These are phyloP conservation scores for Turritopsis dohrnii DNA, from an alignment of 30 jellyfish, hydroid and myxozoan genomes.

Conservation along the genomic window DNA sequence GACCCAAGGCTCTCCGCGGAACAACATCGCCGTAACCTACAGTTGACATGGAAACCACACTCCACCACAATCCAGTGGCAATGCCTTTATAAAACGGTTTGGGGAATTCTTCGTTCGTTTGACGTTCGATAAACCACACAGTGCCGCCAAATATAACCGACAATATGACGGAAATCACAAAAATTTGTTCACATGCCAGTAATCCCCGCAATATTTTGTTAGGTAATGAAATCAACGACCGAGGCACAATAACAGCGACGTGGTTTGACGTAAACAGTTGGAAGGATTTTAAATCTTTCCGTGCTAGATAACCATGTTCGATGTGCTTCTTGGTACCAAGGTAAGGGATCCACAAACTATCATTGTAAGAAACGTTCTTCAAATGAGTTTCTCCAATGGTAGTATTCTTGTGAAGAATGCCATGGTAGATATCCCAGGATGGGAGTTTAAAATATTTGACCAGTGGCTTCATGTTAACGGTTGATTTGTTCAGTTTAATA, in stretches of 20 bases:
- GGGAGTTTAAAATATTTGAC: background rate
- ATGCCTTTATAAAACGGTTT: background rate
- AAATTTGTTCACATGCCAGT: slow-evolving; percentile 16
- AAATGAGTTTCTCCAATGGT: slow-evolving; percentile 5
- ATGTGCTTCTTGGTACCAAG: background rate
- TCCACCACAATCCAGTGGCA: slow-evolving; percentile 13
- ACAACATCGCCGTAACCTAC: slow-evolving; percentile 20
- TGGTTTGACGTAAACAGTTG: slow-evolving; percentile 16
- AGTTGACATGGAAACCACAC: slow-evolving; percentile 27
- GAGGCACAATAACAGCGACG: slow-evolving; percentile 19
- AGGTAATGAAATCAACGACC: slow-evolving; percentile 14
- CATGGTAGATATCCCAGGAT: background rate
- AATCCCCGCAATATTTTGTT: slow-evolving; percentile 23
- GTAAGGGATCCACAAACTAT: slow-evolving; percentile 30
- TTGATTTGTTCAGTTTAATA: background rate
- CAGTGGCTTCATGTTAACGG: background rate
- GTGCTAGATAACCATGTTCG: background rate
- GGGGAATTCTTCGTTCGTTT: background rate
- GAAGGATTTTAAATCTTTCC: slow-evolving; percentile 7
- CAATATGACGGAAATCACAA: background rate
- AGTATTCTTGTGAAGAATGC: background rate
- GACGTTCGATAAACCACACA: slow-evolving; percentile 20
- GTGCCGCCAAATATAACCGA: background rate
- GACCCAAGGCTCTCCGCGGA: slow-evolving; percentile 8
- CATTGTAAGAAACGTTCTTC: background rate